Evolutionary conservation across 2,113 vertebrate genomes (phyloP).

Genomic region (Phyllostomus discolor): DNA sequence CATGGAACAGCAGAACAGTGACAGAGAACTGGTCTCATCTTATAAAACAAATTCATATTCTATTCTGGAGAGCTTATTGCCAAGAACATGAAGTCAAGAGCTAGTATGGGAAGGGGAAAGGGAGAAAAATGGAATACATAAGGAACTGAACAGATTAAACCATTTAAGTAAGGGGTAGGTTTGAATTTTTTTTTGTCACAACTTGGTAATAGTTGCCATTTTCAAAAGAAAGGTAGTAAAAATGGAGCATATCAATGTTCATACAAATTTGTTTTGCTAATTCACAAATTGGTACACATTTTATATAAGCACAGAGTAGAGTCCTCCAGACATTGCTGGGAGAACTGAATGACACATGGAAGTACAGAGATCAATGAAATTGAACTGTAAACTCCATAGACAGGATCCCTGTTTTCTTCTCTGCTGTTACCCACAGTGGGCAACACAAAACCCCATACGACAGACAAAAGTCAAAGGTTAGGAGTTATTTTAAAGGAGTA

Average conservation of each 20-base stretch:
- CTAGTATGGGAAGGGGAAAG: background rate
- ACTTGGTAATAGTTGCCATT: background rate
- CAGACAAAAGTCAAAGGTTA: background rate
- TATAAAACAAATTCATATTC: background rate
- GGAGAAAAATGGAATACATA: background rate
- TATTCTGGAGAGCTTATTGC: background rate
- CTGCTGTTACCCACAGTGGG: background rate
- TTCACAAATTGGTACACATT: background rate
- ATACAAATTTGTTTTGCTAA: background rate
- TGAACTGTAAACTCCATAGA: background rate
- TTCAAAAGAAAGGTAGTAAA: background rate
- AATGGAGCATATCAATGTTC: background rate
- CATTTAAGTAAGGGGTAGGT: background rate
- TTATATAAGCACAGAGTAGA: background rate
- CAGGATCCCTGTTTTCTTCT: background rate
- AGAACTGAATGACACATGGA: background rate
- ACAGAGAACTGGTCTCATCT: background rate
- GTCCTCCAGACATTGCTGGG: background rate
- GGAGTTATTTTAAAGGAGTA: background rate
- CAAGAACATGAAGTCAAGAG: conserved; percentile 4
- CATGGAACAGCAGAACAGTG: background rate
- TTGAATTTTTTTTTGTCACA: background rate
- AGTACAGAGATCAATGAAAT: background rate
- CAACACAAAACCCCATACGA: background rate
- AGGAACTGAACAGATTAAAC: background rate